Evolutionary conservation across 2,797 vertebrate species (phyloP), one percentile per base, ranked within the genome.

Genomic region (Martes flavigula): DNA sequence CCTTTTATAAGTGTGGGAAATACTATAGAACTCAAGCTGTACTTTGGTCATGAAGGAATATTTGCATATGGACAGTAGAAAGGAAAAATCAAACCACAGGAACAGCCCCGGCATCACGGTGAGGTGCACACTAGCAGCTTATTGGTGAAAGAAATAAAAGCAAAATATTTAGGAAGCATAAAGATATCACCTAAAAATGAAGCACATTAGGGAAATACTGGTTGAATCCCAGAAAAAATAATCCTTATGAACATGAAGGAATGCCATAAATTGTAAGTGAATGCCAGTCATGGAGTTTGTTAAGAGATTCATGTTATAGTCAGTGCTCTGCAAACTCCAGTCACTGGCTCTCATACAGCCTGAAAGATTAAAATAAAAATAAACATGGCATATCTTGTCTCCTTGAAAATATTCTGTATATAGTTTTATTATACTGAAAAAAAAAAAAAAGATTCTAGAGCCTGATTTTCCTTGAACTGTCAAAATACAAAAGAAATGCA

Each of bases 401-500:
- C 93, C 91, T 97, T 91, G 95, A 98, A 98, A 97, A 97, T 84
- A 97, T 97, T 98, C 97, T 98, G 88, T 97, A 97, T 94, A 98
- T 79, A 98, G 96, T 95, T 98, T 98, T 98, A 98, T 98, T 98
- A 97, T 92, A 96, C 79, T 98, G 94, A 97, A 98, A 91, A n/a
- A 40, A 96, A 40, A 96, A 48, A 82, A 86, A 78, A 40, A 98
- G 96, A 98, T 97, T 98, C 64, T 72, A 97, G 95, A 89, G 94
- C 96, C 94, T 98, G 94, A 94, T 97, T 98, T 98, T 97, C 94
- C 96, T 98, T 98, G 91, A 98, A 97, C 98, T 98, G 97, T 98
- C 98, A 98, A 98, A 98, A 98, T 98, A 98, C 97, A 98, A 98
- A 98, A 98, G 98, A 98, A 98, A 98, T 98, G 91, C 95, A 98